A percentile compares a stretch with the other conserved stretches of the same genome.
These are phyloP conservation scores for Thaleichthys pacificus DNA, from an alignment of 2,797 vertebrate species.

Conservation along the genomic window DNA sequence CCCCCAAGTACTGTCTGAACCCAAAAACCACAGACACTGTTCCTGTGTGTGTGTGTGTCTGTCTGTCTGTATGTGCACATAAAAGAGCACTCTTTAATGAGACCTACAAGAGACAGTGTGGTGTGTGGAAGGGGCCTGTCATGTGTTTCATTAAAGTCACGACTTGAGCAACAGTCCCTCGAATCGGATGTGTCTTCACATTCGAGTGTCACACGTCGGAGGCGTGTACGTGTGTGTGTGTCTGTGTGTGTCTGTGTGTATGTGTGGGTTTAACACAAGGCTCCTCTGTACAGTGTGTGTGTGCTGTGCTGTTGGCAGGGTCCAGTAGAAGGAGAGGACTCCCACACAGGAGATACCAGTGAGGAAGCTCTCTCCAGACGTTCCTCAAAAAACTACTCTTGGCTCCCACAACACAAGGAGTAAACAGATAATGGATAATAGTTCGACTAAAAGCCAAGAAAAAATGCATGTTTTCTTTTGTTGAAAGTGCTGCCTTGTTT, in stretches of 20 bases:
- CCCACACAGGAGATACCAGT: constrained; percentile 62
- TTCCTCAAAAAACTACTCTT: constrained; percentile 49
- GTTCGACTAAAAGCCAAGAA: not conserved
- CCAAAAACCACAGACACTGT: constrained; percentile 25
- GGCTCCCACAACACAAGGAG: not conserved
- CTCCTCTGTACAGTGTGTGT: constrained; percentile 45
- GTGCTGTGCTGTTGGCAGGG: constrained; percentile 33
- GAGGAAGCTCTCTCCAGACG: constrained; percentile 57
- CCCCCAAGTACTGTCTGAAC: constrained; percentile 33
- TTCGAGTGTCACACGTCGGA: no score
- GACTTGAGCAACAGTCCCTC: not conserved
- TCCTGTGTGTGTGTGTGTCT: not conserved
- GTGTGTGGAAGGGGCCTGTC: not conserved
- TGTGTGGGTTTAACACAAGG: constrained; percentile 34
- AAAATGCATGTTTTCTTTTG: not conserved
- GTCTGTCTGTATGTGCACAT: not conserved
- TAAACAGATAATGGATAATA: not conserved
- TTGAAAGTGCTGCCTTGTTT: not conserved
- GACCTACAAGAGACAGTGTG: not conserved
- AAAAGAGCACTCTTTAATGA: not conserved
- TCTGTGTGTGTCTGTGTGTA: not conserved
- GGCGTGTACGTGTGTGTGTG: not conserved
- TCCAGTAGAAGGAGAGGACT: constrained; percentile 44
- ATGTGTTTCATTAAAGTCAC: no score
- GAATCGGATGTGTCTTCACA: not conserved